Percentiles rank a stretch among this genome's conserved stretches.
These are phyloP conservation scores for Saimiri boliviensis DNA, from an alignment of 2,113 vertebrate genomes.

Conservation along the genomic window DNA sequence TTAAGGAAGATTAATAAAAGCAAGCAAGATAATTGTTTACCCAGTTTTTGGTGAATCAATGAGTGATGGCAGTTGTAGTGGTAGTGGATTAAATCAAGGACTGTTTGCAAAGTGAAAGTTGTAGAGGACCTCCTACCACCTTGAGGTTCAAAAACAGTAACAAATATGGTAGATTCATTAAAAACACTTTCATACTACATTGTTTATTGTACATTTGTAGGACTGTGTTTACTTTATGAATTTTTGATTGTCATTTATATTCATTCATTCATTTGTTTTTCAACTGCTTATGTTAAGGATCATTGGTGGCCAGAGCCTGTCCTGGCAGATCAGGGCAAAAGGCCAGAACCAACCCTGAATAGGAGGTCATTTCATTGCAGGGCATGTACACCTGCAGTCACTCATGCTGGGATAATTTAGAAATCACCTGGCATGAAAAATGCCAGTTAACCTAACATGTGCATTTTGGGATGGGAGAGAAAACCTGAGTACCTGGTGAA, in stretches of 20 bases:
- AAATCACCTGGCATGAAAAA: neutral
- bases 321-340: neutral
- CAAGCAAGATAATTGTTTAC: neutral
- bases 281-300: neutral
- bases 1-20: neutral
- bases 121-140: neutral
- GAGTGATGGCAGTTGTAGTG: neutral
- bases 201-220: neutral
- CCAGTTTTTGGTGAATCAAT: neutral
- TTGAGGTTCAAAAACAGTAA: neutral
- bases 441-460: neutral
- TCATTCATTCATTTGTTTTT: neutral
- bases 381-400: neutral
- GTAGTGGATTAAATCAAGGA: neutral
- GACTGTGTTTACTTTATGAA: neutral
- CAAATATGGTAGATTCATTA: neutral
- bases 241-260: neutral
- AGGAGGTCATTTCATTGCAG: neutral
- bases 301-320: neutral
- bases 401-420: neutral
- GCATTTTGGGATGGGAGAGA: neutral
- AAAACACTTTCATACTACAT: neutral
- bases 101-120: neutral
- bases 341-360: neutral
- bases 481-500: neutral